Evolutionary conservation across 92 coral and sea anemone genomes (phyloP).

Genomic region (Parazoanthus swiftii): DNA sequence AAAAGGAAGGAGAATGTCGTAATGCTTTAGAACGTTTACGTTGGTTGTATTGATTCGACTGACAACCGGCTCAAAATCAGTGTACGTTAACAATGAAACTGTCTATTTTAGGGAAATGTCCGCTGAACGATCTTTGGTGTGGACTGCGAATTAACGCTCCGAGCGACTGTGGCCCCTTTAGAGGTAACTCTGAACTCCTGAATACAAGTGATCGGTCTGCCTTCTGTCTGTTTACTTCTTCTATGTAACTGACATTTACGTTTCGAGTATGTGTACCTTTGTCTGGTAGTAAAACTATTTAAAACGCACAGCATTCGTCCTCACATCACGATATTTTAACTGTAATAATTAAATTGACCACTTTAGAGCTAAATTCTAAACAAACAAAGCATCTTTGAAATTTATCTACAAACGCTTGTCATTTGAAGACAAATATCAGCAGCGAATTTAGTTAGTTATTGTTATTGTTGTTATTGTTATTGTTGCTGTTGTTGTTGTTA

Average conservation of each 20-base stretch:
- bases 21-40: no score
- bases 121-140: slow-evolving; percentile 9
- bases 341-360: neutral
- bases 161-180: slow-evolving; percentile 11
- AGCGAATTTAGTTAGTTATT: no score
- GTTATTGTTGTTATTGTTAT: neutral
- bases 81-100: neutral
- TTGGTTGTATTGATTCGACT: no score
- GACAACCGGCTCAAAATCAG: no score
- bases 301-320: no score
- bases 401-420: no score
- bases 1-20: no score
- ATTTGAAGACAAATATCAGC: neutral
- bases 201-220: neutral
- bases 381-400: neutral
- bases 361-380: no score
- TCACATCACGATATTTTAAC: no score
- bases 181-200: neutral
- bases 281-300: neutral
- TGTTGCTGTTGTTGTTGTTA: no score
- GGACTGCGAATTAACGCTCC: neutral
- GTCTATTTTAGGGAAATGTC: slow-evolving; percentile 15
- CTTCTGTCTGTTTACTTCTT: neutral
- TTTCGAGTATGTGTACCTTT: neutral
- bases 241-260: neutral